Base-by-base conservation (phyloP, 35 echinoderm and acorn worm genomes). In the Nesometra sesokonis region DNA sequence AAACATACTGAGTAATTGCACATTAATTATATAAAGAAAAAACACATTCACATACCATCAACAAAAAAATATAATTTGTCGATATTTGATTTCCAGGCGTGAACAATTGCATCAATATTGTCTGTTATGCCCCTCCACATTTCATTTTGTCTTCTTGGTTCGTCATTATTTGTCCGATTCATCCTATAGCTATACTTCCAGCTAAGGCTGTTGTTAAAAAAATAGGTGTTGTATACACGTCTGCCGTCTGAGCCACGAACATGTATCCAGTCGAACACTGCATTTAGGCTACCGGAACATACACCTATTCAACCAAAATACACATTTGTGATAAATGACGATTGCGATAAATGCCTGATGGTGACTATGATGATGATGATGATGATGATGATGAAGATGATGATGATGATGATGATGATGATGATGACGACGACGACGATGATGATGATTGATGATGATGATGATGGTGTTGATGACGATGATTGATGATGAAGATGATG, bases 1-100 rank as follows among this genome's bases (percentile, higher is more conserved):
- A n/a, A n/a, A n/a, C n/a, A n/a, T n/a, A n/a, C n/a, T n/a, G n/a
- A n/a, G n/a, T n/a, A n/a, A n/a, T n/a, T n/a, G n/a, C n/a, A n/a
- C n/a, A n/a, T n/a, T 43, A 15, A 43, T 43, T 43, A 43, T 7
- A 43, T 7, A 43, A 15, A 15, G 38, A 4, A 43, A 43, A 43
- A 43, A 43, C 23, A 27, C 52, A n/a, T n/a, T n/a, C 15, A 30
- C 35, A 35, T 79, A 99, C 96, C 96, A 85, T 94, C 91, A n/a
- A n/a, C n/a, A n/a, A 98, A 98, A 76, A 98, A 91, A 31, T 98
- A 98, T 84, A 98, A 30, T 17, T 85, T 31, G 80, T 93, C 79
- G 5, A 32, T 19, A 39, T 89, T 46, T 46, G 47, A 36, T 29
- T 32, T 88, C 52, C 81, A 37, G 86, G 52, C 77, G 81, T 11